These are phyloP conservation scores for Drepana arcuata DNA, from an alignment of 1,140 invertebrate species.

Conservation along the genomic window DNA sequence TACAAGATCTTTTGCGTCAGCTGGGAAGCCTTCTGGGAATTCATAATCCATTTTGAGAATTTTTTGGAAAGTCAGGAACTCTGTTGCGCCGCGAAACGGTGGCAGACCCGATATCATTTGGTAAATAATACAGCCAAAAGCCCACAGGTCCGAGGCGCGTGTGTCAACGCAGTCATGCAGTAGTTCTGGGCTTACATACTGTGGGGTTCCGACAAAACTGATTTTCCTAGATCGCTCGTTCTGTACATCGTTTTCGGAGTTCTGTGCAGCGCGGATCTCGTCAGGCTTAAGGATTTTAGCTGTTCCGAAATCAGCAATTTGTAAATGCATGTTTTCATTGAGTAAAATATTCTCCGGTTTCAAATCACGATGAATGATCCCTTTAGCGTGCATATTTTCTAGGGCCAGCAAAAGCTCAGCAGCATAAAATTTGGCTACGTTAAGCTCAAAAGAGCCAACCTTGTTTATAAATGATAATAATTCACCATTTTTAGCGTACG, in stretches of 20 bases:
- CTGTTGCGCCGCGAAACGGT: slow-evolving; percentile 93
- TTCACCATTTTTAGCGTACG: slow-evolving; percentile 96
- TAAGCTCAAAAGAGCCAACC: slow-evolving; percentile 90
- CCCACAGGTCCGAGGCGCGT: slow-evolving; percentile 96
- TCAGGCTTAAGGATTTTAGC: slow-evolving; percentile 84
- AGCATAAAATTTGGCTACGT: slow-evolving; percentile 93
- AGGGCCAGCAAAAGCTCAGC: slow-evolving; percentile 94
- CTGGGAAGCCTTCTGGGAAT: slow-evolving; percentile 92
- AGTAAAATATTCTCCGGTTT: slow-evolving; percentile 93
- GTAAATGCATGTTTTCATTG: slow-evolving; percentile 96
- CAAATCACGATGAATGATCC: slow-evolving; percentile 94
- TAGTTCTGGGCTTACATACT: slow-evolving; percentile 98
- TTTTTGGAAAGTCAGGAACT: slow-evolving; percentile 98
- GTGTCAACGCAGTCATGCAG: slow-evolving; percentile 86
- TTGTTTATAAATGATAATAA: slow-evolving; percentile 93
- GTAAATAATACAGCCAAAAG: slow-evolving; percentile 96
- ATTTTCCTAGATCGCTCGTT: slow-evolving; percentile 74
- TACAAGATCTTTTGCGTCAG: slow-evolving; percentile 89
- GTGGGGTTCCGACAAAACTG: slow-evolving; percentile 99
- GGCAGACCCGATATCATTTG: slow-evolving; percentile 96
- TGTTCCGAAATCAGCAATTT: slow-evolving; percentile 98
- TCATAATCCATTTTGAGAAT: slow-evolving; percentile 93
- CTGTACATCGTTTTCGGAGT: slow-evolving; percentile 43
- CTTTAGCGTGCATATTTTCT: slow-evolving; percentile 91
- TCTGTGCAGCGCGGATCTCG: slow-evolving; percentile 28